These are phyloP conservation scores for Ptilorrhoa leucosticta DNA, from an alignment of 2,113 vertebrate species.

Conservation along the genomic window DNA sequence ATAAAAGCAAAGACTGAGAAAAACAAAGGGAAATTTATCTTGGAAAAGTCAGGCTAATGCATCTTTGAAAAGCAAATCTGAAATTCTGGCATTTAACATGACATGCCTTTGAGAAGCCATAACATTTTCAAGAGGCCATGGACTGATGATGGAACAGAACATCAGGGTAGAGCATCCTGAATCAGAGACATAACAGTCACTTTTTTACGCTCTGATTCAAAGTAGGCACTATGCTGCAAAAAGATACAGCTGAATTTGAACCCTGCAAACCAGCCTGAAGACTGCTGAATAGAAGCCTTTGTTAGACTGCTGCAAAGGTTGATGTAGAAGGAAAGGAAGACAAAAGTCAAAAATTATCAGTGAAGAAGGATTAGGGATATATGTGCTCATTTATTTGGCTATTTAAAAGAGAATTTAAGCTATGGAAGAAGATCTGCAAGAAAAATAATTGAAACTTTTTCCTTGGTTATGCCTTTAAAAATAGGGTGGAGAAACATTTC, in stretches of 20 bases:
- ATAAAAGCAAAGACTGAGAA: not conserved
- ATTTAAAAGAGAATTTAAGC: not conserved
- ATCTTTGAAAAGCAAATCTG: not conserved
- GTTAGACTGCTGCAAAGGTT: not conserved
- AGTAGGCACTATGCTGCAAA: not conserved
- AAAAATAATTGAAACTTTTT: not conserved
- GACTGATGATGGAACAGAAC: not conserved
- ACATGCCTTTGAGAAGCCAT: not conserved
- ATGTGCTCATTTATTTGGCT: not conserved
- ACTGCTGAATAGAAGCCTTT: not conserved
- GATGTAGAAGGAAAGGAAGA: not conserved
- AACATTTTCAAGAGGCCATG: not conserved
- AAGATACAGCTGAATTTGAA: not conserved
- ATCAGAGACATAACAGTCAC: not conserved
- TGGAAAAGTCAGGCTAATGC: not conserved
- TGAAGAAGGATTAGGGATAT: not conserved
- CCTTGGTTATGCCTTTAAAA: not conserved
- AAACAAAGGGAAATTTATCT: not conserved
- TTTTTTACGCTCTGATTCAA: not conserved
- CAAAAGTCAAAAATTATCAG: not conserved
- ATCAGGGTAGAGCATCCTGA: not conserved
- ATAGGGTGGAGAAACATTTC: not conserved
- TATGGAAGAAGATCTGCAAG: not conserved
- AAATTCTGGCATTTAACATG: constrained; percentile 17
- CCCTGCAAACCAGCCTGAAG: not conserved